These are phyloP conservation scores for Triplophysa yarkandensis DNA, from an alignment of 2,797 vertebrate species.

Conservation along the genomic window DNA sequence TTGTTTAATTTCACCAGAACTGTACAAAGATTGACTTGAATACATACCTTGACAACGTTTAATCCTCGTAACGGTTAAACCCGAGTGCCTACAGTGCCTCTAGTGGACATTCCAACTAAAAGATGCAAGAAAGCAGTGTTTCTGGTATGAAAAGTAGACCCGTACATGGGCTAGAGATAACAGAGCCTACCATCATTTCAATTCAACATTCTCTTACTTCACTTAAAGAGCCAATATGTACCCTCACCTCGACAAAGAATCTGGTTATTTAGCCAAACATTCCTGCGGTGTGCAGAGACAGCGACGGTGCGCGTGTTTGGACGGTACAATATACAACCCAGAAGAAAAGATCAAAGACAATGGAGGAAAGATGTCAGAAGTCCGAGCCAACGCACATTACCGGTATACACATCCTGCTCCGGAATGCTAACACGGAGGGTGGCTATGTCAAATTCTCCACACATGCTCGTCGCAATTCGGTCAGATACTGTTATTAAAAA, in stretches of 20 bases:
- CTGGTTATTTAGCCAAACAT: slow-evolving; percentile 36
- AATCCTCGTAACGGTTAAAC: too few species aligned
- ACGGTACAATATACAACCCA: slow-evolving; percentile 32
- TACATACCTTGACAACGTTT: too few species aligned
- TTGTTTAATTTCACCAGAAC: too few species aligned
- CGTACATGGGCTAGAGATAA: background rate
- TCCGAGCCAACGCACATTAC: slow-evolving; percentile 40
- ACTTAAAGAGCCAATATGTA: slow-evolving; percentile 13
- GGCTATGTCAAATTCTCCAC: slow-evolving; percentile 50
- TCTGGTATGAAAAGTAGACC: too few species aligned
- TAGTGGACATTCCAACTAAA: too few species aligned
- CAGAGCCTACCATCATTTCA: slow-evolving; percentile 1
- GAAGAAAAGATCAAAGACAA: slow-evolving; percentile 51
- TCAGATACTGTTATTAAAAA: slow-evolving; percentile 48
- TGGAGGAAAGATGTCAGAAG: slow-evolving; percentile 42
- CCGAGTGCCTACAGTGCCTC: too few species aligned
- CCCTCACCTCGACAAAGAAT: slow-evolving; percentile 29
- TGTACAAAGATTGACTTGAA: too few species aligned
- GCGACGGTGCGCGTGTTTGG: slow-evolving; percentile 30
- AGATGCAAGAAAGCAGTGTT: too few species aligned
- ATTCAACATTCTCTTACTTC: slow-evolving; percentile 18
- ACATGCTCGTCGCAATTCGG: slow-evolving; percentile 48
- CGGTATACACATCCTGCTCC: slow-evolving; percentile 38
- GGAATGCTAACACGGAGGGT: slow-evolving; percentile 50
- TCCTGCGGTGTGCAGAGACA: slow-evolving; percentile 39